These are phyloP conservation scores for Eospalax fontanierii DNA, from an alignment of 2,797 vertebrate genomes.

Conservation along the genomic window DNA sequence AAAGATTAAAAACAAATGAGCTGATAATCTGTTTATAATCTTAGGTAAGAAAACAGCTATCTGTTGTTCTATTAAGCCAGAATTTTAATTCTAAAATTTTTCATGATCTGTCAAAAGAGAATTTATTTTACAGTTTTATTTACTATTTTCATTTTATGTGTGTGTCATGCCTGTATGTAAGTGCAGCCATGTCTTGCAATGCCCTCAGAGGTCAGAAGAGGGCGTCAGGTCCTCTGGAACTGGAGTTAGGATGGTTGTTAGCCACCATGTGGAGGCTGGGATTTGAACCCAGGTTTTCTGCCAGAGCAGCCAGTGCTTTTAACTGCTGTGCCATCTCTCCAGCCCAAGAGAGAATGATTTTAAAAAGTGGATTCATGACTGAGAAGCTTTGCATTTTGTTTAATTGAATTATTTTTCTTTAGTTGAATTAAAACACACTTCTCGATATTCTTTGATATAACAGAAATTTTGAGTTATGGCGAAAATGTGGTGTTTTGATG, in stretches of 20 bases:
- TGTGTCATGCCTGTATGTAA: no score
- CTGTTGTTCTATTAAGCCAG: constrained; percentile 1
- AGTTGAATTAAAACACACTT: neutral
- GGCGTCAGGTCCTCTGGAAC: no score
- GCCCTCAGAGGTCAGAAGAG: no score
- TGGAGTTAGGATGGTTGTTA: no score
- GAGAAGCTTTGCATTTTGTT: constrained; percentile 57
- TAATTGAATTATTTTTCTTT: constrained; percentile 57
- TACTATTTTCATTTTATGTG: no score
- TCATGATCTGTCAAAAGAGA: constrained; percentile 27
- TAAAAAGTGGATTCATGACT: neutral
- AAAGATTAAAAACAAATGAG: constrained; percentile 49
- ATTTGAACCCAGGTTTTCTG: no score
- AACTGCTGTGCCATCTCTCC: no score
- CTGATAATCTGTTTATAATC: neutral
- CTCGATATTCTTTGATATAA: constrained; percentile 3
- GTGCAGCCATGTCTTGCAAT: no score
- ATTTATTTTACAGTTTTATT: no score
- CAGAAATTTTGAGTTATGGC: neutral
- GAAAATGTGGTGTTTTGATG: neutral
- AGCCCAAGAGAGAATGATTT: no score
- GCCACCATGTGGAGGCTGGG: no score
- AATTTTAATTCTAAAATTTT: constrained; percentile 50
- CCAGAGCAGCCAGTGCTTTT: no score
- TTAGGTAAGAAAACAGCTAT: constrained; percentile 47